Evolutionary conservation across 2,888 invertebrate species (phyloP), one percentile per base, ranked within the genome.

Genomic region (Caenorhabditis sp.): DNA sequence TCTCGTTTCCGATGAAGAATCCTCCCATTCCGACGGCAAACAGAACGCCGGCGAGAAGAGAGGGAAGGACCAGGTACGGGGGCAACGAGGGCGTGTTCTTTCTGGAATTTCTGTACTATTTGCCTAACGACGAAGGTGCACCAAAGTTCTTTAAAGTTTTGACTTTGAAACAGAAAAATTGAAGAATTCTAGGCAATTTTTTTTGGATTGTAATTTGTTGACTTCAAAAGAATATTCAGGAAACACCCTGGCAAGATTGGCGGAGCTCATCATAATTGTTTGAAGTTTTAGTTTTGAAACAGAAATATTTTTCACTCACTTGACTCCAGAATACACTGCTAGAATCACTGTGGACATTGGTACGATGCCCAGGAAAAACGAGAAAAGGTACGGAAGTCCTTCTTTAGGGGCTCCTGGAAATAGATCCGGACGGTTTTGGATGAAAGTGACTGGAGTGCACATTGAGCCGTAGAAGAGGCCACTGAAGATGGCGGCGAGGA

Each of bases 1-100:
- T 89, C 76, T 92, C 91, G 85, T 93, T 94, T 58, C 93, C 93
- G 3, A 93, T 88, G 88, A 93, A 93, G 92, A 93, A 93, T 22
- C 79, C 84, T 4, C 82, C 79, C 66, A 87, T 86, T 68, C 93
- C 93, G 3, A 93, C 82, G 16, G 90, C 93, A 93, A 93, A 93
- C 91, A 94, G 92, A 1, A 92, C 49, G 0, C 94, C 94, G 1
- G 93, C 92, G 7, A 92, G 72, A 28, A 93, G 83, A 8, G 92
- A 93, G 0, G 93, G 93, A 51, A 94, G 85, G 22, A 93, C 92
- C 22, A 90, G 91, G 38, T 88, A 82, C 0, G 92, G 92, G 64
- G 92, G 93, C 2, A 93, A 59, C 5, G 61, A 81, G 6, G 88
- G 85, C 3, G 56, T 58, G 69, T 79, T 85, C 38, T 64, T 70